Conservation (phyloP, 2,797 vertebrate species). For the Brachyalestes nurse region DNA sequence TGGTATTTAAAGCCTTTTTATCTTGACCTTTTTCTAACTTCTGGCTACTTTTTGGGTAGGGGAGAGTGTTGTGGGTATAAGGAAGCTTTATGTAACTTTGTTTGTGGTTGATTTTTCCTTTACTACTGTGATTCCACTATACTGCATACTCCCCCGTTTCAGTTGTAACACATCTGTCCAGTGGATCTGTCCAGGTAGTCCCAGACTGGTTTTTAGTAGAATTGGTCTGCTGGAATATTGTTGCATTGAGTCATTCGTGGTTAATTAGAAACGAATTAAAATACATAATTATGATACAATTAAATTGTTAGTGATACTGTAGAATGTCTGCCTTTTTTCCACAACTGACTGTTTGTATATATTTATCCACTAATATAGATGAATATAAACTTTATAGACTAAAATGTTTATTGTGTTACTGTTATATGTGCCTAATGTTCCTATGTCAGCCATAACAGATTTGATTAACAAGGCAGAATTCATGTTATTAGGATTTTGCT, state of each 20-base stretch:
- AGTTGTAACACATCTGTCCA: constrained; percentile 50
- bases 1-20: constrained; percentile 73
- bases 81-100: constrained; percentile 49
- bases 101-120: constrained; percentile 41
- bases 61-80: constrained; percentile 58
- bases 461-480: neutral
- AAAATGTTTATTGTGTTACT: neutral
- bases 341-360: constrained; percentile 17
- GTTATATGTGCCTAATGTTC: neutral
- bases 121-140: constrained; percentile 15
- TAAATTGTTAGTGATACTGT: constrained; percentile 31
- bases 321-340: constrained; percentile 36
- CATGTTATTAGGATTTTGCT: neutral
- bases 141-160: constrained; percentile 8
- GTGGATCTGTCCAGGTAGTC: constrained; percentile 24
- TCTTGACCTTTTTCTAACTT: constrained; percentile 68
- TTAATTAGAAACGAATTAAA: constrained; percentile 45
- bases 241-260: constrained; percentile 28
- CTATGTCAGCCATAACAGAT: neutral
- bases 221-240: constrained; percentile 38
- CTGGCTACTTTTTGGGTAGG: constrained; percentile 51
- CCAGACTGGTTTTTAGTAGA: constrained; percentile 32
- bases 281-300: constrained; percentile 43
- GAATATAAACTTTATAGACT: neutral
- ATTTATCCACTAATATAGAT: neutral